These are phyloP conservation scores for Pagetopsis macropterus DNA, from an alignment of 2,797 vertebrate species.

Conservation along the genomic window DNA sequence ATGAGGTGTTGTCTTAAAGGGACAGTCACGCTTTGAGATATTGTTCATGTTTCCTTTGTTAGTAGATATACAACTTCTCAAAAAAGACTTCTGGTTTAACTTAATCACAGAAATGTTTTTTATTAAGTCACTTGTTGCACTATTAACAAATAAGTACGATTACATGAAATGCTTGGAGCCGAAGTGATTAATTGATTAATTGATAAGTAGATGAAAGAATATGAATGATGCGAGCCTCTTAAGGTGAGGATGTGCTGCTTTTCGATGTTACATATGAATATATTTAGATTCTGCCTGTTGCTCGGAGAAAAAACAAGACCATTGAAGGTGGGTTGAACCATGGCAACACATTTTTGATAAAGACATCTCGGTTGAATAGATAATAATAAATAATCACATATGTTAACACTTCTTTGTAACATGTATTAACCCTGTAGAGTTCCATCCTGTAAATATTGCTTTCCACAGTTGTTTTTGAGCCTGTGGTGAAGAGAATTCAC, in stretches of 20 bases:
- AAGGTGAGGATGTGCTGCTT: slow-evolving; percentile 2
- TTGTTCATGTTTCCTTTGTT: background rate
- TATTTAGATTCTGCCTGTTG: background rate
- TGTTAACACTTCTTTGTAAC: background rate
- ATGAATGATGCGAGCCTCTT: background rate
- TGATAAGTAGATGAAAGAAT: slow-evolving; percentile 1
- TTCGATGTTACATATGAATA: background rate
- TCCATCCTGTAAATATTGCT: background rate
- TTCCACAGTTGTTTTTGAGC: background rate
- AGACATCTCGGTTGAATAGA: background rate
- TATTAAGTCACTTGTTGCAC: background rate
- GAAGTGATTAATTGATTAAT: slow-evolving; percentile 4
- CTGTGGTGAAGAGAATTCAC: background rate
- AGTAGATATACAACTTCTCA: background rate
- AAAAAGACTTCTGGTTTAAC: background rate
- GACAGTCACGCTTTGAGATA: background rate
- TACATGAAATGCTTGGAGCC: background rate
- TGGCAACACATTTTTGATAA: background rate
- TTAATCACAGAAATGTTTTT: background rate
- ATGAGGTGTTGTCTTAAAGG: slow-evolving; percentile 16
- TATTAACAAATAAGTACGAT: slow-evolving; percentile 6
- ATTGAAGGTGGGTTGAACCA: background rate
- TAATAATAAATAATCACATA: background rate
- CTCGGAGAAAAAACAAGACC: background rate
- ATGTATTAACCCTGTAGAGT: background rate